Conservation (phyloP, 2,888 invertebrate species). For the Pardosa pseudoannulata region DNA sequence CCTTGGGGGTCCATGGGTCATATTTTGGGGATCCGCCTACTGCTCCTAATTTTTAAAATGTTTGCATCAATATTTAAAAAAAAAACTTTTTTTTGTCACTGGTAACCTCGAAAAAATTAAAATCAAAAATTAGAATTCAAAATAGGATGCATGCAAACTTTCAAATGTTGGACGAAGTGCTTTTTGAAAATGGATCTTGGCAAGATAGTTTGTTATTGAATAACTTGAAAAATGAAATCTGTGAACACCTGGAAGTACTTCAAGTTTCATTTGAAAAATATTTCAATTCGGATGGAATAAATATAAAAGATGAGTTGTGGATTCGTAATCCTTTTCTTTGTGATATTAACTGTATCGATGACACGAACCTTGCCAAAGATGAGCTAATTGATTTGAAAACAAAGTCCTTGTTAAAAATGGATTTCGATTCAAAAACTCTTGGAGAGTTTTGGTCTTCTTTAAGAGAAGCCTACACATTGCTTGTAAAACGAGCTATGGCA, state of each 20-base stretch:
- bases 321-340: conserved; percentile 63
- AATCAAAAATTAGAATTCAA: conserved; percentile 17
- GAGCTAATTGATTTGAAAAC: conserved; percentile 49
- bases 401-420: conserved; percentile 47
- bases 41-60: conserved; percentile 46
- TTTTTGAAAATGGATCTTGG: conserved; percentile 19
- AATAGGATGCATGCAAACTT: conserved; percentile 17
- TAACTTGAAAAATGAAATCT: conserved; percentile 26
- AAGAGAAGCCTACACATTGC: conserved; percentile 56
- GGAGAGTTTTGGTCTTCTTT: conserved; percentile 25
- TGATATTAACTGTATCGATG: conserved; percentile 59
- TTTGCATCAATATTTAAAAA: conserved; percentile 51
- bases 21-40: conserved; percentile 36
- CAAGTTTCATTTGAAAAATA: conserved; percentile 30
- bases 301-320: conserved; percentile 61
- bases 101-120: too few species aligned
- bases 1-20: too few species aligned
- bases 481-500: conserved; percentile 58
- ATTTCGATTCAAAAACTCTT: conserved; percentile 25
- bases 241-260: conserved; percentile 27
- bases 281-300: conserved; percentile 56
- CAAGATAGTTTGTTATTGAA: conserved; percentile 24
- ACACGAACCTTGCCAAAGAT: conserved; percentile 51
- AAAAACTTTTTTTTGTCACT: too few species aligned
- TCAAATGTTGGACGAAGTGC: conserved; percentile 22